Evolutionary conservation across 1,140 invertebrate species (phyloP).

Genomic region (Nautilus pompilius): DNA sequence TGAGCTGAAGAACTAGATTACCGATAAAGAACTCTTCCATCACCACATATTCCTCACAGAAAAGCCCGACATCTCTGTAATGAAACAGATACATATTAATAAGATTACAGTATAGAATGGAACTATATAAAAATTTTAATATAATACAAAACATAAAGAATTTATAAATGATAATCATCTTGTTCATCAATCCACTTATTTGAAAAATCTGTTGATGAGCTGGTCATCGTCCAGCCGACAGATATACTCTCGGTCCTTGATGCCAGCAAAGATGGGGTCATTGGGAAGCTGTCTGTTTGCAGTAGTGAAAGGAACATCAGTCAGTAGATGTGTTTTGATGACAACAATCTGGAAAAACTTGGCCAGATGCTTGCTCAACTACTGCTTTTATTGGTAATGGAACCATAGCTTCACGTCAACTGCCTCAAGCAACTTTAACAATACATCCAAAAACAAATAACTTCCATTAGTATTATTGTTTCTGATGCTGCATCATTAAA

Average conservation of each 20-base stretch:
- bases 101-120: no score
- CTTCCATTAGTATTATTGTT: no score
- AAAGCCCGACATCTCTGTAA: no score
- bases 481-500: neutral
- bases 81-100: no score
- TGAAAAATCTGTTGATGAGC: conserved; percentile 9
- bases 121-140: no score
- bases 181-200: neutral
- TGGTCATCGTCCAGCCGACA: neutral
- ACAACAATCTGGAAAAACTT: conserved; percentile 8
- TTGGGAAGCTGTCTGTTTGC: conserved; percentile 5
- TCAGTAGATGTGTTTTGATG: neutral
- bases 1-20: neutral
- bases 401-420: conserved; percentile 5
- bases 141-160: no score
- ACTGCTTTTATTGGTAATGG: conserved; percentile 1
- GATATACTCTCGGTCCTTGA: conserved; percentile 1
- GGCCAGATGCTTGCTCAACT: conserved; percentile 10
- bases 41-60: neutral
- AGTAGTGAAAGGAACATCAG: neutral
- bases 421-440: neutral
- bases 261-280: neutral
- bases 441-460: no score
- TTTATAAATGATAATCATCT: no score
- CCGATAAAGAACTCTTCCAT: conserved; percentile 5